Evolutionary conservation across 2,797 vertebrate genomes (phyloP), one percentile per base, ranked within the genome.

Genomic region (Sternarchorhynchus goeldii): DNA sequence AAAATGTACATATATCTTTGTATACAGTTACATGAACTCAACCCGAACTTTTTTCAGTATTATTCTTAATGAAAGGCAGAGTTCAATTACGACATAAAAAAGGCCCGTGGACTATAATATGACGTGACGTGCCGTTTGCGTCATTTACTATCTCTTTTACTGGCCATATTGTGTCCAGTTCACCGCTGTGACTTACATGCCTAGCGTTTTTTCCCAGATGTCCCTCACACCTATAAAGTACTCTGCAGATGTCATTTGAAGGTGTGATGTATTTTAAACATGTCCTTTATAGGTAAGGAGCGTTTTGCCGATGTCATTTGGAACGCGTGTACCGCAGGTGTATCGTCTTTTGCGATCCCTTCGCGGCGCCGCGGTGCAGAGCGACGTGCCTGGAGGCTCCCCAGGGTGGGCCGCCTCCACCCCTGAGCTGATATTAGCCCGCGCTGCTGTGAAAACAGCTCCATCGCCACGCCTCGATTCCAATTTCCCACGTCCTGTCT

Each of bases 391-490:
- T 20, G 56, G 56, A 58, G 7, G 25, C 53, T 34, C 41, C 36
- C 50, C 45, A 8, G 34, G 32, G 29, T n/a, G 18, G 21, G 20
- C 39, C 17, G 53, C 32, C 76, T 77, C 71, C 70, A 78, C 67
- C 60, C 67, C 78, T 75, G 45, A 45, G 64, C 62, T 63, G 81
- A 80, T 84, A 88, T 87, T 86, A 86, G 75, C 69, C 25, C 59
- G 70, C 55, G 58, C 73, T 80, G 80, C 83, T 85, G 82, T 80
- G 57, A 85, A 89, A 89, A 86, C 82, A 82, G 76, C 83, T 50
- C 64, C 68, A 86, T 83, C 81, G 73, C 88, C 86, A 89, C 84
- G 83, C 86, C 78, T 89, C 78, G 85, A 90, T 90, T 90, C 81
- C 85, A 89, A 58, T 83, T 85, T 87, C 56, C 39, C 21, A 77